Evolutionary conservation across 2,113 vertebrate species (phyloP).

Genomic region (Hylia prasina): DNA sequence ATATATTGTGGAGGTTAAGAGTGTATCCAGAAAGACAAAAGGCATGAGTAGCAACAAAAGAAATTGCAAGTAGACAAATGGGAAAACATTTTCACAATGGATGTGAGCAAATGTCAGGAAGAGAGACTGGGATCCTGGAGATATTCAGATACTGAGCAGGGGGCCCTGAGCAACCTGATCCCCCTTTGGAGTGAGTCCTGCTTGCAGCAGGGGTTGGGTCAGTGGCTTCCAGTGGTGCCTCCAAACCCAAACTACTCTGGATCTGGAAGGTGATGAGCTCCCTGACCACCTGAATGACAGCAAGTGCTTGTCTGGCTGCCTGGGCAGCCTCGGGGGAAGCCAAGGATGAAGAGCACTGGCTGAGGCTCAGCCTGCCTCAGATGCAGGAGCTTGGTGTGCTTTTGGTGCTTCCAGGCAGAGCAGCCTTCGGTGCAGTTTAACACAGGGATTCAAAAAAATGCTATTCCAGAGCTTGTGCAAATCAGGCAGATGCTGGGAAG

Average conservation of each 20-base stretch:
- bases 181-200: not conserved
- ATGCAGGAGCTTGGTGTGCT: not conserved
- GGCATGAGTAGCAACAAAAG: not conserved
- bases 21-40: not conserved
- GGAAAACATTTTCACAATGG: not conserved
- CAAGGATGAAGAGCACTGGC: not conserved
- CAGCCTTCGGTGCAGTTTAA: not conserved
- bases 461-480: not conserved
- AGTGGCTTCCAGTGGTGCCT: not conserved
- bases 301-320: not conserved
- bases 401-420: not conserved
- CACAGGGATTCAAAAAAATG: not conserved
- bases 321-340: not conserved
- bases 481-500: not conserved
- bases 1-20: not conserved
- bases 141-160: not conserved
- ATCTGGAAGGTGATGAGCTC: not conserved
- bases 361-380: not conserved
- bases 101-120: rapidly evolving
- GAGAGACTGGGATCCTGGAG: not conserved
- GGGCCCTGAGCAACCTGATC: not conserved
- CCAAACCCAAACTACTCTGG: not conserved
- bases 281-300: rapidly evolving
- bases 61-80: not conserved
- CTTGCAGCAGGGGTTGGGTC: not conserved